A percentile compares a stretch with the other conserved stretches of the same genome.
These are phyloP conservation scores for Eupeodes luniger DNA, from an alignment of 2,888 invertebrate genomes.

Conservation along the genomic window DNA sequence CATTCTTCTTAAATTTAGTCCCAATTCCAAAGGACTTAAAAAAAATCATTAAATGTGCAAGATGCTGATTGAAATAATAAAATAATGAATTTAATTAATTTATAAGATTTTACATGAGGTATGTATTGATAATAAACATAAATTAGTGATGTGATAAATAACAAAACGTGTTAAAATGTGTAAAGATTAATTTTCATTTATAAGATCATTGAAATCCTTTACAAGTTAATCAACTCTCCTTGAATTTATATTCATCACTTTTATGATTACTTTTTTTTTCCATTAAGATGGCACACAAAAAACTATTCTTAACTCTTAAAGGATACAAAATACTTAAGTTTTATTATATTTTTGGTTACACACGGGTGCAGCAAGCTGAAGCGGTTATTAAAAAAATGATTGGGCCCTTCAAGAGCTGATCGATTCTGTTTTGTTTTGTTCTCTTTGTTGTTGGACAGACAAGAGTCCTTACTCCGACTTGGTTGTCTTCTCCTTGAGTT, in stretches of 20 bases:
- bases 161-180: not conserved
- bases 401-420: slow-evolving; percentile 12
- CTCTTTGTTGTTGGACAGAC: too few species aligned
- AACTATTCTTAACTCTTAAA: slow-evolving; percentile 49
- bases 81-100: not conserved
- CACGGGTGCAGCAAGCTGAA: slow-evolving; percentile 71
- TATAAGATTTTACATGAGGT: slow-evolving; percentile 33
- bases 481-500: slow-evolving; percentile 77
- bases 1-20: not conserved
- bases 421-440: not conserved
- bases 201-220: slow-evolving; percentile 29
- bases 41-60: not conserved
- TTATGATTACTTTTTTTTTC: not conserved
- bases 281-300: slow-evolving; percentile 51
- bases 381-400: slow-evolving; percentile 44
- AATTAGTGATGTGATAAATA: slow-evolving; percentile 33
- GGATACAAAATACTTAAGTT: slow-evolving; percentile 57
- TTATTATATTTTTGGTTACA: slow-evolving; percentile 64
- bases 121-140: slow-evolving; percentile 29
- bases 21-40: not conserved
- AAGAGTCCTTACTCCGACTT: slow-evolving; percentile 78
- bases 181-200: slow-evolving; percentile 21
- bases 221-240: slow-evolving; percentile 41
- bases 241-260: slow-evolving; percentile 6
- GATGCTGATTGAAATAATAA: not conserved